Percentiles rank a stretch among this genome's conserved stretches.
Conservation (phyloP, 2,888 invertebrate genomes). For the Apamea crenata region DNA sequence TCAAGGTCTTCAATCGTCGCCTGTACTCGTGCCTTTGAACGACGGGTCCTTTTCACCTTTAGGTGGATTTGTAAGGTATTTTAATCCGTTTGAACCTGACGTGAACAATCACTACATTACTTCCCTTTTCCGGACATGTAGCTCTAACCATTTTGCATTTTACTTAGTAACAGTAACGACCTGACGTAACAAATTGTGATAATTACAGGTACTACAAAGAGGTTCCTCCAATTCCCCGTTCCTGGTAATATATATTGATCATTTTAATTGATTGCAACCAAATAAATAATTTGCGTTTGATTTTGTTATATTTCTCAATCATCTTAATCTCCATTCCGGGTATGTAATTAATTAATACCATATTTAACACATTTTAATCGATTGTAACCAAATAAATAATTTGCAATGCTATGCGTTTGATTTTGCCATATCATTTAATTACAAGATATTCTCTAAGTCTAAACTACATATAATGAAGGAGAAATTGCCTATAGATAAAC, state of each 20-base stretch:
- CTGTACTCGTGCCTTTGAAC: slow-evolving; percentile 81
- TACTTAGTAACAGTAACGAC: neutral
- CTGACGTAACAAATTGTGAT: neutral
- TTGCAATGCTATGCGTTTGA: slow-evolving; percentile 2
- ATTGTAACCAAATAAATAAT: slow-evolving; percentile 26
- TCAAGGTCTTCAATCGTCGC: slow-evolving; percentile 74
- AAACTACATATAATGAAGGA: neutral
- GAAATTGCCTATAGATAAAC: neutral
- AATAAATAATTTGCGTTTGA: slow-evolving; percentile 22
- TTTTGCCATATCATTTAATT: slow-evolving; percentile 10
- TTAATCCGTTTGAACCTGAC: slow-evolving; percentile 27
- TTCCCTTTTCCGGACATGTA: slow-evolving; percentile 3
- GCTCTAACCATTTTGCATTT: slow-evolving; percentile 1
- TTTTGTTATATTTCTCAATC: neutral
- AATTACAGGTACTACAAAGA: slow-evolving; percentile 86
- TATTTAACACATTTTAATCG: neutral
- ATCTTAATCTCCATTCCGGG: slow-evolving; percentile 76
- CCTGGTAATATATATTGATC: slow-evolving; percentile 72
- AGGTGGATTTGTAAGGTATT: slow-evolving; percentile 86
- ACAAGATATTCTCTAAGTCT: neutral
- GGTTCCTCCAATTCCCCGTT: slow-evolving; percentile 86
- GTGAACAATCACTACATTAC: neutral
- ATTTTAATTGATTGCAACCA: neutral
- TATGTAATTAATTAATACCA: slow-evolving; percentile 43
- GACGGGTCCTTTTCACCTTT: slow-evolving; percentile 84